Evolutionary conservation across 2,113 vertebrate genomes (phyloP).

Genomic region (Lepisosteus oculatus): DNA sequence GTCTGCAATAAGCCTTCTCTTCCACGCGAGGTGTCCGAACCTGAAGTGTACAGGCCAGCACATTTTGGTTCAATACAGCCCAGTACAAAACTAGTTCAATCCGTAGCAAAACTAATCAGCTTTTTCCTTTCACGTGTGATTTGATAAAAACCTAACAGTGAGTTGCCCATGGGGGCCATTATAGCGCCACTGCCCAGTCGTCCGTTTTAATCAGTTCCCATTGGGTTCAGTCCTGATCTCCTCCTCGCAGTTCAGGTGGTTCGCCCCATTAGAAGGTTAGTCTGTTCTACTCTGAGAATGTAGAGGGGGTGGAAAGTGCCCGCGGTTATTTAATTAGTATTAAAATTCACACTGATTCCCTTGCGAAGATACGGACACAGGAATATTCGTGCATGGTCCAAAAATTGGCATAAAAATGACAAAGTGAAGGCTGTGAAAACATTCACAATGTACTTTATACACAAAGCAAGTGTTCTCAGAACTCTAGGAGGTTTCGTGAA

Average conservation of each 20-base stretch:
- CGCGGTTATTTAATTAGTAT: too few relatives aligned
- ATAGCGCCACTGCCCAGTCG: constrained; percentile 52
- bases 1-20: too few relatives aligned
- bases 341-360: too few relatives aligned
- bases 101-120: constrained; percentile 56
- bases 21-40: background rate
- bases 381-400: too few relatives aligned
- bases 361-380: too few relatives aligned
- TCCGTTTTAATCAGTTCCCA: constrained; percentile 61
- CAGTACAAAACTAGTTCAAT: constrained; percentile 58
- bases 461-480: too few relatives aligned
- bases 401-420: too few relatives aligned
- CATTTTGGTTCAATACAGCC: background rate
- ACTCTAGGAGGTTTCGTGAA: too few relatives aligned
- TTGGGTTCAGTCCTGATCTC: constrained; percentile 58
- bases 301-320: too few relatives aligned
- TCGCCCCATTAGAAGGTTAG: constrained; percentile 51
- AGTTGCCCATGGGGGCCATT: constrained; percentile 46
- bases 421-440: too few relatives aligned
- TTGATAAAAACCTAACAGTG: constrained; percentile 47
- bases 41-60: background rate
- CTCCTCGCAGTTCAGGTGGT: constrained; percentile 79
- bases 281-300: too few relatives aligned
- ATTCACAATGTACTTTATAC: too few relatives aligned
- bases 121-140: constrained; percentile 61